Evolutionary conservation across 2,888 invertebrate species (phyloP), one percentile per base, ranked within the genome.

Genomic region (Drosophila tripunctata): DNA sequence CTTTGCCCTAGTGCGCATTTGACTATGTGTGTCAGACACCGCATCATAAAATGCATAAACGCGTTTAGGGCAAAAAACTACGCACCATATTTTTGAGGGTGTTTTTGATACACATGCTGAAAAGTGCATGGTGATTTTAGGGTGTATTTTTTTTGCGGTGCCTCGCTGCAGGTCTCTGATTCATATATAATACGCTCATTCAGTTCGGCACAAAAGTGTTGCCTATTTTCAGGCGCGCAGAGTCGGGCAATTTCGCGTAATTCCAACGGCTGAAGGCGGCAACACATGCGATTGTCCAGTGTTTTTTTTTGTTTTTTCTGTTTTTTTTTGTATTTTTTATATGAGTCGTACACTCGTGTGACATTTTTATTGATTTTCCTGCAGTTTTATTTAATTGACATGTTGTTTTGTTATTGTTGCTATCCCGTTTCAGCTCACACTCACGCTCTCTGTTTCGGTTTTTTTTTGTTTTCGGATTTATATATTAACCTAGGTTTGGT

Each of bases 331-430:
- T 4, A 22, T 22, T 21, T 27, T 8, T 10, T 35, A n/a, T 45
- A 21, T 15, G 36, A 14, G 8, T 38, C 19, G 24, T 22, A 6
- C n/a, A 44, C 33, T 52, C 30, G 41, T 61, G 54, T 78, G 68
- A 63, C 60, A 68, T 45, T 65, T 67, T 63, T 88, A 85, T 85
- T 85, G 85, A 85, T 85, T 85, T 85, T 88, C 75, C 67, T 75
- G 83, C 79, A 78, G 79, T 79, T 79, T 85, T 67, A 85, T 71
- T 85, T 88, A 85, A 88, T 85, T 85, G 85, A 86, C 86, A 78
- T 87, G 83, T 80, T 80, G 69, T 87, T 88, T 81, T 87, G 82
- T 87, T 87, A 78, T 84, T 83, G 87, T 86, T 83, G 68, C 81
- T 71, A 19, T 87, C 87, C 57, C 66, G 66, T 63, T 88, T 47